Evolutionary conservation across 1,140 invertebrate species (phyloP).

Genomic region (Apis florea): DNA sequence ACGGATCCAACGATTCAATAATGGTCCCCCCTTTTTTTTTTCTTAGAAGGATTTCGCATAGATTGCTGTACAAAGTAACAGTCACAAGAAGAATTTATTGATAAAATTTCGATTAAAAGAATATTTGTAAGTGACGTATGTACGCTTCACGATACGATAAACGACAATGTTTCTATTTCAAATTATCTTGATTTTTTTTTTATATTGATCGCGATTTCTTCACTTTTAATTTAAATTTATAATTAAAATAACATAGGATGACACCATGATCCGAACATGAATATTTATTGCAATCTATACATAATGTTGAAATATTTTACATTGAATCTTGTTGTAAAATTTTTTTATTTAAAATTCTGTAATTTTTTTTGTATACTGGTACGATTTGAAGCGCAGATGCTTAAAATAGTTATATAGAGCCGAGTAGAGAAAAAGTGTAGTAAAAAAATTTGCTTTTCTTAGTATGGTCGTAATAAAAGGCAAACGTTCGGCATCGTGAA

Average conservation of each 20-base stretch:
- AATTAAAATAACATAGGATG: background rate
- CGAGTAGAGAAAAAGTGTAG: slow-evolving; percentile 46
- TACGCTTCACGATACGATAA: no score
- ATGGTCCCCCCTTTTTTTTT: background rate
- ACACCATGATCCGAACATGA: background rate
- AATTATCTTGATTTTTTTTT: background rate
- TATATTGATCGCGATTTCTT: background rate
- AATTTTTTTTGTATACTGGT: slow-evolving; percentile 1
- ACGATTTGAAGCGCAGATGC: slow-evolving; percentile 50
- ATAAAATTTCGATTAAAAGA: background rate
- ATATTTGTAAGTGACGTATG: background rate
- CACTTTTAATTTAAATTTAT: background rate
- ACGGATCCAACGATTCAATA: slow-evolving; percentile 38
- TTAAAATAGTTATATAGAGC: slow-evolving; percentile 5
- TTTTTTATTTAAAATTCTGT: background rate
- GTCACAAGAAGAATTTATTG: background rate
- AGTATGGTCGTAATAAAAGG: slow-evolving; percentile 62
- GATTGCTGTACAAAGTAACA: no score
- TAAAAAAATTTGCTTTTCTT: slow-evolving; percentile 64
- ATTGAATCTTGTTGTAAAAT: background rate
- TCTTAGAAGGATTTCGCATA: background rate
- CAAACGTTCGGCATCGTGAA: slow-evolving; percentile 69
- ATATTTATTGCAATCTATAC: background rate
- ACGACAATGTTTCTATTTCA: background rate
- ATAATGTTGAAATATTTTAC: background rate